Conservation (phyloP, 2,888 invertebrate species). For the Lasiommata megera region DNA sequence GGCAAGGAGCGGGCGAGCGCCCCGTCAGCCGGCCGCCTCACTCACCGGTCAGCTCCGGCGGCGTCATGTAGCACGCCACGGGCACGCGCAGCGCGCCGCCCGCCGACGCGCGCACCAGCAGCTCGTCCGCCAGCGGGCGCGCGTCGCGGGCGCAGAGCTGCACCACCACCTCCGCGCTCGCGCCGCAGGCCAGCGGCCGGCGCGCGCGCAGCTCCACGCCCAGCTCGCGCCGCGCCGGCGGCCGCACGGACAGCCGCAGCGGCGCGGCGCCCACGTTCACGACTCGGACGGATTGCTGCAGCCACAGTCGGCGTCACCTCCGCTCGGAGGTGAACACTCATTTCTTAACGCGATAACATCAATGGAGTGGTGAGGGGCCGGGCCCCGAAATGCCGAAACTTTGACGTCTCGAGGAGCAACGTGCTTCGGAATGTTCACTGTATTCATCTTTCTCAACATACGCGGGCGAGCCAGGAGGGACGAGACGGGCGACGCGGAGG, state of each 20-base stretch:
- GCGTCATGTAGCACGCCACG: slow-evolving; percentile 57
- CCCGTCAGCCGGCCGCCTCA: background rate
- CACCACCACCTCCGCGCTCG: slow-evolving; percentile 47
- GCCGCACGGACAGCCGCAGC: slow-evolving; percentile 53
- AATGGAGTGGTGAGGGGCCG: too few relatives aligned
- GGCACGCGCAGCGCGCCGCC: slow-evolving; percentile 43
- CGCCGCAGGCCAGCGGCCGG: slow-evolving; percentile 54
- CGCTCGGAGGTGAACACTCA: too few relatives aligned
- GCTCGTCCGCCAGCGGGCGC: slow-evolving; percentile 43
- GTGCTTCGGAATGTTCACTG: too few relatives aligned
- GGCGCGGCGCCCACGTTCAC: slow-evolving; percentile 57
- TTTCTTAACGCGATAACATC: too few relatives aligned
- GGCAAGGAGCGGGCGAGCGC: too few relatives aligned
- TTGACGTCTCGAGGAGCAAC: too few relatives aligned
- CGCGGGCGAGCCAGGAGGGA: too few relatives aligned
- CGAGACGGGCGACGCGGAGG: too few relatives aligned
- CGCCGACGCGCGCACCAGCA: slow-evolving; percentile 47
- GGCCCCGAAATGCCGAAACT: too few relatives aligned
- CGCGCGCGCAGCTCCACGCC: slow-evolving; percentile 44
- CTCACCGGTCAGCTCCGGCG: slow-evolving; percentile 56
- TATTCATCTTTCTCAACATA: too few relatives aligned
- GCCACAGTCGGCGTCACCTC: too few relatives aligned
- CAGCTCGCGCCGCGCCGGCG: slow-evolving; percentile 50
- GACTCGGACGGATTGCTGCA: slow-evolving; percentile 38
- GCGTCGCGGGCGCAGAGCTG: slow-evolving; percentile 50